Conservation (phyloP, 2,888 invertebrate genomes). For the Plutella xylostella region DNA sequence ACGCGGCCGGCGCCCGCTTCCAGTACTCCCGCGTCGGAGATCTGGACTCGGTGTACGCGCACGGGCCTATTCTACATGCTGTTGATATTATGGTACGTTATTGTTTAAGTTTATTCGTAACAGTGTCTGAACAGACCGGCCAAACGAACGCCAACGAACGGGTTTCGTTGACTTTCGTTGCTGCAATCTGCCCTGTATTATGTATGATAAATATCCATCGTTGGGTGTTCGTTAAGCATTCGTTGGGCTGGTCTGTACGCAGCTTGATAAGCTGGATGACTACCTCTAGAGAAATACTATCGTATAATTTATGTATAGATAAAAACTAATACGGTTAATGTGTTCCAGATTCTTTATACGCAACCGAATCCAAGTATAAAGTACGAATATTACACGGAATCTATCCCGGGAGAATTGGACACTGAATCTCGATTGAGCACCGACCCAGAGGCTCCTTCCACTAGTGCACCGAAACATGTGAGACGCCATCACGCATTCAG, state of each 20-base stretch:
- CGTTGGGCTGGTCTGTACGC: no score
- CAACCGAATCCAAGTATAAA: slow-evolving; percentile 89
- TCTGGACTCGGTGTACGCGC: slow-evolving; percentile 75
- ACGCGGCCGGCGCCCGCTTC: slow-evolving; percentile 77
- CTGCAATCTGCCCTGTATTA: no score
- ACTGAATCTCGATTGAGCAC: slow-evolving; percentile 31
- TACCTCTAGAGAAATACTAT: no score
- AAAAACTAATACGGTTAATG: background rate
- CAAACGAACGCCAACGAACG: no score
- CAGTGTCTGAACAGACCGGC: no score
- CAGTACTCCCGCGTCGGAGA: slow-evolving; percentile 76
- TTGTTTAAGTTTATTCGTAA: no score
- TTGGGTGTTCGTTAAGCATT: no score
- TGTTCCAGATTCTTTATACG: slow-evolving; percentile 80
- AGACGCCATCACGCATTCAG: slow-evolving; percentile 48
- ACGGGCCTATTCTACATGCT: slow-evolving; percentile 80
- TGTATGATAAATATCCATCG: no score
- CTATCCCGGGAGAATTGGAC: slow-evolving; percentile 53
- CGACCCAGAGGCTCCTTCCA: slow-evolving; percentile 26
- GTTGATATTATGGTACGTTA: slow-evolving; percentile 83
- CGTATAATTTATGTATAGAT: background rate
- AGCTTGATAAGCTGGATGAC: no score
- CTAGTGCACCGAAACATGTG: slow-evolving; percentile 40
- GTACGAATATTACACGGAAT: slow-evolving; percentile 88
- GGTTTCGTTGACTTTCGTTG: no score